Conservation (phyloP, 2,888 invertebrate genomes). For the Trichopria drosophilae region DNA sequence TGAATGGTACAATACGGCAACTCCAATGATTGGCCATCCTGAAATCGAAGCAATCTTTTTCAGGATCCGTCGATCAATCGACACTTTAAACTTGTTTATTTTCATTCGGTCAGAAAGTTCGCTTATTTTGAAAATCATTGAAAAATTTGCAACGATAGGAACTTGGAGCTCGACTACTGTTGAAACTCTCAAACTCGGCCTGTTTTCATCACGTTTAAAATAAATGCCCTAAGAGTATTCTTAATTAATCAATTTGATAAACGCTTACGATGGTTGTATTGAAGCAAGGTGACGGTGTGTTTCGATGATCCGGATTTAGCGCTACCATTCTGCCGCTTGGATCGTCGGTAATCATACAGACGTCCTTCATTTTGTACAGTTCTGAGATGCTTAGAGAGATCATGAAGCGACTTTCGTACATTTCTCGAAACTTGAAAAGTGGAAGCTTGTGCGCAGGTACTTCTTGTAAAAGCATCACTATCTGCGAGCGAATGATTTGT, state of each 20-base stretch:
- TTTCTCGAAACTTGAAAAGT: constrained; percentile 78
- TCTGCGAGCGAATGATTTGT: constrained; percentile 69
- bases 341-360: constrained; percentile 75
- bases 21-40: constrained; percentile 59
- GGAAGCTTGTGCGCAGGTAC: constrained; percentile 76
- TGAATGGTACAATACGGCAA: constrained; percentile 70
- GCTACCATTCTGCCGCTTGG: constrained; percentile 71
- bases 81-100: no score
- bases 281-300: constrained; percentile 62
- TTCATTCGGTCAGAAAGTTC: no score
- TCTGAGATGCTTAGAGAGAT: constrained; percentile 74
- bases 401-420: constrained; percentile 80
- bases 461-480: constrained; percentile 74
- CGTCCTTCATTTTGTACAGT: constrained; percentile 74
- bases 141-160: constrained; percentile 42
- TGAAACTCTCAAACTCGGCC: constrained; percentile 54
- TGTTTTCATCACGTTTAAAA: constrained; percentile 34
- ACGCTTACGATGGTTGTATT: constrained; percentile 48
- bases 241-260: no score
- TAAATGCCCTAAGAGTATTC: constrained; percentile 6
- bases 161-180: constrained; percentile 46
- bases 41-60: no score
- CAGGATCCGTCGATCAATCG: constrained; percentile 14
- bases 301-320: constrained; percentile 67
- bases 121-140: no score